Base-by-base conservation (phyloP, 2,113 vertebrate species). In the Tupaia chinensis region DNA sequence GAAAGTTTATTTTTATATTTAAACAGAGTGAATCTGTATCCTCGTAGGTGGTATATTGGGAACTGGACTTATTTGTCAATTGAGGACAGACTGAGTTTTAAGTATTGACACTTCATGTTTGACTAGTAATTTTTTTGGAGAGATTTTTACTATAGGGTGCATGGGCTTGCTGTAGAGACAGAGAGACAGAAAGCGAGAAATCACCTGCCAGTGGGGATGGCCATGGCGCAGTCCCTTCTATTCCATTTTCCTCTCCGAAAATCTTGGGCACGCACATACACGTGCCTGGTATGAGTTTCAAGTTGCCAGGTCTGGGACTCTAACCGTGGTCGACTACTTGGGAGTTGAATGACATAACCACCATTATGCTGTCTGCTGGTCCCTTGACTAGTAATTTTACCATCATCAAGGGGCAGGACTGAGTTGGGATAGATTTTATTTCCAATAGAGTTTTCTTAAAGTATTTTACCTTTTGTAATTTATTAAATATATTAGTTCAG, bases 381-480 rank as follows among this genome's bases (percentile, higher is more conserved):
- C 44, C 44, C 44, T 87, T 88, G 69, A 68, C 70, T 27, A 15
- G 54, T 73, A 23, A 82, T 91, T 88, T 89, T 60, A 23, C 10
- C 54, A 8, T 1, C 23, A 1, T 29, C 27, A 34, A 91, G 23
- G n/a, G 4, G 15, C 70, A 66, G 81, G 60, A 68, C 54, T 65
- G 29, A 74, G 54, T 82, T 60, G 54, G 74, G 16, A 27, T 72
- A 90, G 61, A 76, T 65, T 95, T 87, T 79, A 74, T 92, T 95
- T n/a, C 22, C 14, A 5, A 58, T 80, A 78, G 90, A 61, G 72
- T 92, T 95, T 96, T 60, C 53, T 15, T 81, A 12, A 63, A 70
- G 65, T 9, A 78, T 32, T 96, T 79, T 78, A 16, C 15, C 23
- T 79, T 94, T 91, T 87, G 69, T 89, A 65, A 53, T 79, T 91